phyloP scores from a whole-genome alignment of 2,797 vertebrate genomes.

The Microctenopoma stevenorrisi region DNA sequence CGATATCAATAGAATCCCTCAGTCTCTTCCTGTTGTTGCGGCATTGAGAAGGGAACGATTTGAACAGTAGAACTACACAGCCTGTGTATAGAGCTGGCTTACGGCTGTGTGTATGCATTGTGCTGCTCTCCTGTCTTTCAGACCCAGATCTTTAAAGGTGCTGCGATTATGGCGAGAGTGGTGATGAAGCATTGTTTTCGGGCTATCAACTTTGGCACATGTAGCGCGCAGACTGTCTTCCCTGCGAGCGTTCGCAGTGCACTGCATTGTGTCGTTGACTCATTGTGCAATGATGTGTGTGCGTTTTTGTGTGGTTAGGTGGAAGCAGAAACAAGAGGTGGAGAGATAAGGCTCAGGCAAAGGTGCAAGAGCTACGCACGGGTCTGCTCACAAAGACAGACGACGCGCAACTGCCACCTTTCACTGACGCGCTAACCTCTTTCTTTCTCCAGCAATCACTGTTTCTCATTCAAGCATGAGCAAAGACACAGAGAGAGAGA shows the following conservation, averaged over 20 bases:
- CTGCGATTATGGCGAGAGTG: conserved; percentile 48
- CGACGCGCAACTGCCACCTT: conserved; percentile 50
- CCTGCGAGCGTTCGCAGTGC: conserved; percentile 28
- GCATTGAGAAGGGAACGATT: conserved; percentile 60
- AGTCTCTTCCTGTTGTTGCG: conserved; percentile 68
- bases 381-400: conserved; percentile 51
- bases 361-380: conserved; percentile 23
- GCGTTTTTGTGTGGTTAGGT: not conserved
- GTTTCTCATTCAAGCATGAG: conserved; percentile 63
- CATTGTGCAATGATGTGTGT: conserved; percentile 42
- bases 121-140: conserved; percentile 51
- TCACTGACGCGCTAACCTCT: conserved; percentile 40
- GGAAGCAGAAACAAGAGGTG: conserved; percentile 38
- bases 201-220: conserved; percentile 58
- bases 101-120: conserved; percentile 58
- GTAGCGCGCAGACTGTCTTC: conserved; percentile 50
- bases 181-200: conserved; percentile 69
- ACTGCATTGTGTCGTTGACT: conserved; percentile 53
- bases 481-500: conserved; percentile 29
- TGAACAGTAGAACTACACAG: conserved; percentile 62
- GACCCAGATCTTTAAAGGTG: conserved; percentile 61
- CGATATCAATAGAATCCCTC: conserved; percentile 72
- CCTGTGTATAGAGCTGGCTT: conserved; percentile 61
- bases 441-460: conserved; percentile 71
- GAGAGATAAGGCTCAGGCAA: conserved; percentile 49